Percentiles rank a stretch among this genome's conserved stretches.
These are phyloP conservation scores for Orthonevra nobilis DNA, from an alignment of 2,888 invertebrate genomes.

Conservation along the genomic window DNA sequence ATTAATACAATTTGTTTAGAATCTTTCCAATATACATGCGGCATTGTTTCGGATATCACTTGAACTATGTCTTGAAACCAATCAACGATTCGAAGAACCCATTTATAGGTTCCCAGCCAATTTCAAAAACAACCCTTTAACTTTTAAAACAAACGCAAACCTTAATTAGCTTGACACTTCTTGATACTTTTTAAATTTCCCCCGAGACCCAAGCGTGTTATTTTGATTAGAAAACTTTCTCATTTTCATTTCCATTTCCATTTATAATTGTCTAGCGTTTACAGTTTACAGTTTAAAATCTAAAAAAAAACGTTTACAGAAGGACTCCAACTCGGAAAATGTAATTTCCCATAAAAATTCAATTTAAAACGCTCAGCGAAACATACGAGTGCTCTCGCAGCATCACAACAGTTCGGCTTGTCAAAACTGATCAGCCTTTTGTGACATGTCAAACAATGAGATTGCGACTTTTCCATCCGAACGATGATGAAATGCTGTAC, in stretches of 20 bases:
- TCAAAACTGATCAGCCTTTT: slow-evolving; percentile 64
- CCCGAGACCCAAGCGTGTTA: slow-evolving; percentile 30
- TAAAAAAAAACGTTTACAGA: not conserved
- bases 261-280: slow-evolving; percentile 18
- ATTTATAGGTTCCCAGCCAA: no score
- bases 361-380: slow-evolving; percentile 39
- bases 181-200: slow-evolving; percentile 45
- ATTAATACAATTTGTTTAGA: no score
- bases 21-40: no score
- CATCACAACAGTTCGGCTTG: slow-evolving; percentile 40
- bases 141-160: slow-evolving; percentile 16
- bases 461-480: slow-evolving; percentile 45
- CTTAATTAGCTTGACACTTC: slow-evolving; percentile 28
- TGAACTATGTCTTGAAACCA: no score
- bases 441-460: slow-evolving; percentile 67
- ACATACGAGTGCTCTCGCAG: not conserved
- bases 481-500: slow-evolving; percentile 25
- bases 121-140: no score
- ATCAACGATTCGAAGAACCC: no score
- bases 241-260: slow-evolving; percentile 23
- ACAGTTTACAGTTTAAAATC: not conserved
- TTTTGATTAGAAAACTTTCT: slow-evolving; percentile 60
- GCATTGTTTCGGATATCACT: no score
- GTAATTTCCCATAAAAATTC: slow-evolving; percentile 66
- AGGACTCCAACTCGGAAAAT: slow-evolving; percentile 16